phyloP scores from a whole-genome alignment of 2,113 vertebrate species.

The Patagioenas fasciata region DNA sequence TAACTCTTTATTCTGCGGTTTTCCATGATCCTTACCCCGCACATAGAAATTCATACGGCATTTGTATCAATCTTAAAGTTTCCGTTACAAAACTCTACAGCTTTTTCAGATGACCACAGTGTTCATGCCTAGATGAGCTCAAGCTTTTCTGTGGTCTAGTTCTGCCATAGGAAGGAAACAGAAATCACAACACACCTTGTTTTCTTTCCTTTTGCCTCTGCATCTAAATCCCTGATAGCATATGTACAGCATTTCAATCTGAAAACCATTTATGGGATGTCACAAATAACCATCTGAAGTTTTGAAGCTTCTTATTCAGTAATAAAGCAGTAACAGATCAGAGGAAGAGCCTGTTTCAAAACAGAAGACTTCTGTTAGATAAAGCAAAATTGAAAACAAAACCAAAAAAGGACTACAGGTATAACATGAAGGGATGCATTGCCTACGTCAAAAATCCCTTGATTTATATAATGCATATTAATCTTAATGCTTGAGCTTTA shows the following conservation, averaged over 20 bases:
- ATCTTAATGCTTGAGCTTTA: neutral
- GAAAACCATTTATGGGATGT: neutral
- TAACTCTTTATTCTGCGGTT: neutral
- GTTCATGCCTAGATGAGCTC: neutral
- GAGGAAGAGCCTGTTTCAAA: neutral
- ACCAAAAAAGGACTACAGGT: neutral
- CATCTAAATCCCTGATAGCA: neutral
- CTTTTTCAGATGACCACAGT: neutral
- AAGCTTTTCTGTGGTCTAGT: neutral
- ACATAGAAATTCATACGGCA: neutral
- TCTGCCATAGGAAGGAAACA: neutral
- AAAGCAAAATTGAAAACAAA: neutral
- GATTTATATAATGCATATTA: neutral
- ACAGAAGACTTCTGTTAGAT: neutral
- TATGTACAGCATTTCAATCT: neutral
- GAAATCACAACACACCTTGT: neutral
- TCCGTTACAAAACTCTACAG: neutral
- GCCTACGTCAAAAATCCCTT: accelerated
- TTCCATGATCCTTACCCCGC: neutral
- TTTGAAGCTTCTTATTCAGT: neutral
- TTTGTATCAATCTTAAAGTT: neutral
- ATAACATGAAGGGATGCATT: neutral
- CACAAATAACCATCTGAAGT: neutral
- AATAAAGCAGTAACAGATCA: neutral
- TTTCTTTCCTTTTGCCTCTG: neutral